Evolutionary conservation across 2,113 vertebrate genomes (phyloP).

Genomic region (Notothenia coriiceps): DNA sequence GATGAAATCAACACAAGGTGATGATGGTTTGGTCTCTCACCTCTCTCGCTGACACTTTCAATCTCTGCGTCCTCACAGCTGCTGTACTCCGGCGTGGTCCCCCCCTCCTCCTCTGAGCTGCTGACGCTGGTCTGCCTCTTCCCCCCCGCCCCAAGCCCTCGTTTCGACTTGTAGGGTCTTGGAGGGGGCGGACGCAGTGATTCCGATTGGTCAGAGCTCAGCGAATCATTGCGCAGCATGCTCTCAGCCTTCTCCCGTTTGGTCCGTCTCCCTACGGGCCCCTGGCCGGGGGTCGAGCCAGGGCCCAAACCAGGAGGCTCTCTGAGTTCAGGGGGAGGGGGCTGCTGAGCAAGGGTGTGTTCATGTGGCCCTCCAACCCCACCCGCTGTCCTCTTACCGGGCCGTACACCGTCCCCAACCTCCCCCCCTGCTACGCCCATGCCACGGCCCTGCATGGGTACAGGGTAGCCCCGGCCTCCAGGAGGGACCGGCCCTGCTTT

Average conservation of each 20-base stretch:
- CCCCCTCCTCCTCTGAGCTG: conserved; percentile 98
- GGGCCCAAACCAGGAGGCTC: conserved; percentile 86
- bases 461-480: conserved; percentile 66
- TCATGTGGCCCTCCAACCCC: conserved; percentile 83
- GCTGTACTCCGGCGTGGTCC: conserved; percentile 97
- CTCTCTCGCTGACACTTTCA: conserved; percentile 97
- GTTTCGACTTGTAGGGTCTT: conserved; percentile 93
- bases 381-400: conserved; percentile 82
- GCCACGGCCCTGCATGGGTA: conserved; percentile 47
- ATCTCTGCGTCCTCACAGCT: conserved; percentile 99
- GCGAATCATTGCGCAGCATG: conserved; percentile 98
- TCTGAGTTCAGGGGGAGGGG: conserved; percentile 87
- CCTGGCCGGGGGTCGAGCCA: conserved; percentile 88
- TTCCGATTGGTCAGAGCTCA: conserved; percentile 97
- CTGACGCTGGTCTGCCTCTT: conserved; percentile 97
- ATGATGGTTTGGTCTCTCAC: conserved; percentile 79
- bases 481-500: conserved; percentile 62
- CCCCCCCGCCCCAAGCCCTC: conserved; percentile 85
- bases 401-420: conserved; percentile 34
- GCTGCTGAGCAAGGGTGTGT: conserved; percentile 85
- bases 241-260: conserved; percentile 96
- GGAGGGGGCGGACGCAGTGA: conserved; percentile 95
- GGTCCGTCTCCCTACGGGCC: conserved; percentile 87
- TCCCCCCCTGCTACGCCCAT: conserved; percentile 43
- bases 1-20: not conserved